Evolutionary conservation across 2,888 invertebrate genomes (phyloP), one percentile per base, ranked within the genome.

Genomic region (Melinaea menophilus): DNA sequence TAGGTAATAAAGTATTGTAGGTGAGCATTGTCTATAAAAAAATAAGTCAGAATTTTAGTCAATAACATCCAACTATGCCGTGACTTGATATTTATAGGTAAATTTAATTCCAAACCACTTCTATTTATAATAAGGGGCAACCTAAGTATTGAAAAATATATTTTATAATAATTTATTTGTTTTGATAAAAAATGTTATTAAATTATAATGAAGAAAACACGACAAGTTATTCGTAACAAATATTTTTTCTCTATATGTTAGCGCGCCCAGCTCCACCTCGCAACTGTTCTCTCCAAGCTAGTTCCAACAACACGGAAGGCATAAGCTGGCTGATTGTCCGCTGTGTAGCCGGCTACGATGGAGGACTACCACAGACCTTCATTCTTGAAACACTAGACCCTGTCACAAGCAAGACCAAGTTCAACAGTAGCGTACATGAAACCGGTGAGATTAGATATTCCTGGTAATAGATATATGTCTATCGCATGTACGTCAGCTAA

Each of bases 341-440:
- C 75, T 97, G 97, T 83, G 93, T 95, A 65, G 93, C 95, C 0
- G 97, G 97, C 55, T 97, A 97, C 82, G 97, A 97, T 78, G 97
- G 97, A 1, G 97, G 97, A 0, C 92, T 97, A 64, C 95, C 95
- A 54, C 97, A 97, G 83, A 93, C 94, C 69, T 97, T 97, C 85
- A 90, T 95, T 60, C 86, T 97, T 64, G 97, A 97, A 82, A 96
- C 96, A 0, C 93, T 95, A 75, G 96, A 96, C 74, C 94, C 95
- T 0, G 86, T 92, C 73, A 95, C 95, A 22, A 94, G 94, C 76
- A 93, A 92, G 69, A 87, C 95, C 46, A 89, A 95, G 61, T 91
- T 95, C 69, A 96, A 95, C 79, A 91, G 94, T 71, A 94, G 93
- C 71, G 94, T 94, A 72, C 84, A 84, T 73, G 90, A 90, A 64